Conservation (phyloP, 23 tunicate genomes). For the Oikopleura albicans region DNA sequence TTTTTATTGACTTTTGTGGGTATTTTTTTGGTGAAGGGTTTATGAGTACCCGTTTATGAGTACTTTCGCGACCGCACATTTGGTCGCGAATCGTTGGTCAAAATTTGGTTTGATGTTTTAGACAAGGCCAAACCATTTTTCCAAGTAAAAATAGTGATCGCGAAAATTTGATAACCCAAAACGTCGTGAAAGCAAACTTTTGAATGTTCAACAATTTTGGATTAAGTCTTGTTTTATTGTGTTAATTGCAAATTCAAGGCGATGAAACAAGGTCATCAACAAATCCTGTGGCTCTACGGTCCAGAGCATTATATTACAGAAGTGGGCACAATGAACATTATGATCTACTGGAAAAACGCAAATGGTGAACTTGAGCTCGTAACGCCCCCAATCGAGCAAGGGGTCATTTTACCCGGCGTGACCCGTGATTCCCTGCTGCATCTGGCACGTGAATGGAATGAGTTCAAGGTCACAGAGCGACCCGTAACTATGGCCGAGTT, state of each 20-base stretch:
- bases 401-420: slow-evolving; percentile 82
- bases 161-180: no score
- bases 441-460: slow-evolving; percentile 43
- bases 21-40: no score
- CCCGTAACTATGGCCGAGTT: slow-evolving; percentile 63
- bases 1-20: no score
- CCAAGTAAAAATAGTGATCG: no score
- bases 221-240: no score
- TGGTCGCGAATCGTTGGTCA: no score
- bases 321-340: slow-evolving; percentile 89
- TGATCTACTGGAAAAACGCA: slow-evolving; percentile 87
- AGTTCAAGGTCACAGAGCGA: slow-evolving; percentile 64
- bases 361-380: slow-evolving; percentile 83
- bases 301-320: slow-evolving; percentile 79
- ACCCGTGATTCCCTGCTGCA: slow-evolving; percentile 52
- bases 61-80: no score
- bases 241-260: slow-evolving; percentile 27
- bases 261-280: slow-evolving; percentile 51
- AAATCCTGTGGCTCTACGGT: slow-evolving; percentile 66
- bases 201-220: no score
- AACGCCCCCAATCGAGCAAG: slow-evolving; percentile 63
- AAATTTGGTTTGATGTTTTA: no score
- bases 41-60: no score
- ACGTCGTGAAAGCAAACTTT: no score
- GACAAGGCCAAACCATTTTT: no score